Base-by-base conservation (phyloP, 2,888 invertebrate species). In the Cylindroiulus punctatus region DNA sequence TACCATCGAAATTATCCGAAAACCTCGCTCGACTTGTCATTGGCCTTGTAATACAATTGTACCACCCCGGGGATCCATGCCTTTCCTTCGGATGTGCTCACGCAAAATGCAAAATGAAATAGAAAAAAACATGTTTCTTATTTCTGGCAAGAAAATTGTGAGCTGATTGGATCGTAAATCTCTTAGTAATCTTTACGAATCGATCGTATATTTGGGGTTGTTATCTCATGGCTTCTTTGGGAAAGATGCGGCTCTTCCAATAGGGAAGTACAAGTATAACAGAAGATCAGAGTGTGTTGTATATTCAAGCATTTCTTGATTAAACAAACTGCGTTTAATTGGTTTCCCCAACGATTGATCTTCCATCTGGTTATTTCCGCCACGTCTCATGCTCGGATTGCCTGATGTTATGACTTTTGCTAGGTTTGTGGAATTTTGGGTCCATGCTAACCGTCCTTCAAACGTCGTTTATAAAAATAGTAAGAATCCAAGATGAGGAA, bases 91-190 rank as follows among this genome's bases (percentile, higher is more conserved):
- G 30, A 32, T 30, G 8, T 76, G 30, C 76, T 14, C 30, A 0
- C 76, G 14, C 76, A 32, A 3, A 30, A 76, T 76, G 26, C 76
- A 30, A 76, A 76, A 76, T 30, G 30, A 30, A 76, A 4, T 14
- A 57, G n/a, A 57, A 65, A 65, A 57, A 26, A 3, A 26, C 10
- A 26, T 76, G 2, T 32, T 32, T 76, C 5, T 65, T 36, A 22
- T 76, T 76, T 76, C 76, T 76, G 76, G 30, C 76, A 76, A 76
- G 30, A 32, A 76, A 76, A 76, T 30, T 10, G 76, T 76, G 76
- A 76, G 76, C 76, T 76, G 76, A 76, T 76, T 76, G 30, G 30
- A 76, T 76, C 30, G 76, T 76, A 76, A 76, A 76, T 76, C 76
- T 76, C 17, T 26, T 30, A 32, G 30, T 30, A 76, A 32, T 76